Evolutionary conservation across 2,888 invertebrate genomes (phyloP).

Genomic region (Drosophila anomalata): DNA sequence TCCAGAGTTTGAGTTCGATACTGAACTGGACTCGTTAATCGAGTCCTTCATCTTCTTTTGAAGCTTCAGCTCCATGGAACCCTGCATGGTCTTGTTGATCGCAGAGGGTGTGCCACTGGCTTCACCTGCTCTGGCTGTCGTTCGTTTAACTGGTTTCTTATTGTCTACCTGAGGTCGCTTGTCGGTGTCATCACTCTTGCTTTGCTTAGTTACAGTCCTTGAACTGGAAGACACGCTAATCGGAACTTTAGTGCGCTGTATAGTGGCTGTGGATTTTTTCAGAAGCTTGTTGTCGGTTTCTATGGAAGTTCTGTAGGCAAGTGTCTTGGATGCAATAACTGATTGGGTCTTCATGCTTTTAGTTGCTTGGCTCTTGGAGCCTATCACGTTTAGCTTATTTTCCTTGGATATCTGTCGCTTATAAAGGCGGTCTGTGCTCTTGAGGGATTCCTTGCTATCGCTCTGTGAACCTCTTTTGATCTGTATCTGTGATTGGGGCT

Average conservation of each 20-base stretch:
- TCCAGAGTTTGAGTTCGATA: conserved; percentile 33
- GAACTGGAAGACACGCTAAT: conserved; percentile 67
- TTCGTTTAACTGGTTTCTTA: conserved; percentile 61
- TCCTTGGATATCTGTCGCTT: conserved; percentile 70
- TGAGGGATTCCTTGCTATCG: conserved; percentile 69
- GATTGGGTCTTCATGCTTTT: conserved; percentile 76
- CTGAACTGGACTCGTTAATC: conserved; percentile 70
- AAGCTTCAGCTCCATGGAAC: conserved; percentile 61
- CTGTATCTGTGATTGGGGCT: conserved; percentile 35
- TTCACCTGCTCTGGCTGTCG: conserved; percentile 46
- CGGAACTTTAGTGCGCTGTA: conserved; percentile 72
- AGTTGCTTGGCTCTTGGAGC: conserved; percentile 74
- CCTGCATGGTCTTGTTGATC: conserved; percentile 32
- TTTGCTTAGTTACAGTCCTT: conserved; percentile 62
- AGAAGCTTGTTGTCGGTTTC: conserved; percentile 67
- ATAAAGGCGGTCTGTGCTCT: conserved; percentile 61
- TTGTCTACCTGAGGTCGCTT: conserved; percentile 68
- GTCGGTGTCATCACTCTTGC: conserved; percentile 62
- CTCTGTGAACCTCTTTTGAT: conserved; percentile 59
- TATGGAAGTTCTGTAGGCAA: conserved; percentile 76
- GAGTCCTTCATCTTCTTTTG: conserved; percentile 79
- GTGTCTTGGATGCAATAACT: conserved; percentile 69
- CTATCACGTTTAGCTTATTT: conserved; percentile 73
- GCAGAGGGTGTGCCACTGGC: conserved; percentile 19
- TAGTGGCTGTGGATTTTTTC: conserved; percentile 51